phyloP scores from a whole-genome alignment of 2,797 vertebrate species.

The Syncerus caffer region DNA sequence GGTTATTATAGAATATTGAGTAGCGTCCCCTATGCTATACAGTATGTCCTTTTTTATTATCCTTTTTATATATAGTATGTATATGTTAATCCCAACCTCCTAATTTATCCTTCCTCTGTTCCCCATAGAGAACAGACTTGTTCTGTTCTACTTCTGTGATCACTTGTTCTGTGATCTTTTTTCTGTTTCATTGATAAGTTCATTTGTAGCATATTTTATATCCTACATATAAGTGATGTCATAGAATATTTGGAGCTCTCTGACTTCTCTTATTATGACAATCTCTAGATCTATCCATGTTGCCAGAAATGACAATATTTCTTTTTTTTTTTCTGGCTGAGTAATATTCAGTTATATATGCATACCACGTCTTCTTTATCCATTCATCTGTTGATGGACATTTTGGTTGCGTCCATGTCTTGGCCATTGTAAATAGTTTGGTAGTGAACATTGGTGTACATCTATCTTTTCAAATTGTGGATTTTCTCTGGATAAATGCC shows the following conservation, averaged over 20 bases:
- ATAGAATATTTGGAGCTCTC: neutral
- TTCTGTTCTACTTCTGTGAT: neutral
- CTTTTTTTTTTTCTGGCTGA: neutral
- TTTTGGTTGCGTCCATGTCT: neutral
- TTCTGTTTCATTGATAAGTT: neutral
- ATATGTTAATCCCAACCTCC: neutral
- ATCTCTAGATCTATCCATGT: neutral
- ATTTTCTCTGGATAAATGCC: neutral
- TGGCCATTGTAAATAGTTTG: neutral
- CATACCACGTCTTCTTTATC: neutral
- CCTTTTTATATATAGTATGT: neutral
- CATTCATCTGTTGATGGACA: neutral
- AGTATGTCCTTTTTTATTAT: neutral
- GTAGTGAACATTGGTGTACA: neutral
- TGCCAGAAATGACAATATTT: neutral
- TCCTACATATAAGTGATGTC: neutral
- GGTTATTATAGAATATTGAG: neutral
- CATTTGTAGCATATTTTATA: neutral
- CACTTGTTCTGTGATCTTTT: neutral
- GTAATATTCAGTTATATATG: neutral
- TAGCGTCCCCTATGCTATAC: neutral
- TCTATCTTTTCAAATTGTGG: neutral
- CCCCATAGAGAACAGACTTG: neutral
- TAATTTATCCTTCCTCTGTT: neutral
- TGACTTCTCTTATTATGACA: neutral